Evolutionary conservation across 2,113 vertebrate genomes (phyloP), one percentile per base, ranked within the genome.

Genomic region (Actenoides lindsayi): DNA sequence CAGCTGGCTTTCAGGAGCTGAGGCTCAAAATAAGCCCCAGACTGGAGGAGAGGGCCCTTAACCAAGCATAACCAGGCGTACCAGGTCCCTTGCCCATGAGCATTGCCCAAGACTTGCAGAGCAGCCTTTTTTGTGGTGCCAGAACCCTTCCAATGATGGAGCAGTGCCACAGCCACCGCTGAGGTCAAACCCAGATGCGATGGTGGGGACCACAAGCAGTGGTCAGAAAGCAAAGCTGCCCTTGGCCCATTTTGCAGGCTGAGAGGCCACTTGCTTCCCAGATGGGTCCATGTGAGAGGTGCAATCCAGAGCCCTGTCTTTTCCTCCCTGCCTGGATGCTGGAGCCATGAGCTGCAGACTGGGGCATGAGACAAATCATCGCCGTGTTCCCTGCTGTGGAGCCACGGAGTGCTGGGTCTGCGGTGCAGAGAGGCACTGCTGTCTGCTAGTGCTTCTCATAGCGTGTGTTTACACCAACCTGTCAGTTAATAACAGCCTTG

Each of bases 321-420:
- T 35, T 9, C 16, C 20, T 33, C 35, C 30, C 27, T 0, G 3
- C 15, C 10, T 6, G 24, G 74, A 3, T 53, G 33, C 83, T n/a
- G 75, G 75, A 89, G 65, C 50, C 3, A 1, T 0, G 28, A 39
- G 46, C 70, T 23, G 74, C 27, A 21, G 56, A 1, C 9, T 0
- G 1, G 51, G 42, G 21, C 50, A 12, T 0, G 0, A 0, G 13
- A 30, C 2, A 11, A 35, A 15, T 19, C 17, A 1, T 1, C 0
- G 2, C 71, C 5, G 44, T 1, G 11, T 16, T 42, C 37, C 13
- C 65, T 13, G 4, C 46, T 28, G 54, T 2, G 3, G 59, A 48
- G 85, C 28, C 1, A 4, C 1, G 1, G 4, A 62, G 39, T 0
- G 3, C 70, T 25, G 75, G 0, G 0, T 8, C 48, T 18, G 57